A percentile compares a stretch with the other conserved stretches of the same genome.
Evolutionary conservation across 2,888 invertebrate genomes (phyloP).

Genomic region (Coleophora deauratella): DNA sequence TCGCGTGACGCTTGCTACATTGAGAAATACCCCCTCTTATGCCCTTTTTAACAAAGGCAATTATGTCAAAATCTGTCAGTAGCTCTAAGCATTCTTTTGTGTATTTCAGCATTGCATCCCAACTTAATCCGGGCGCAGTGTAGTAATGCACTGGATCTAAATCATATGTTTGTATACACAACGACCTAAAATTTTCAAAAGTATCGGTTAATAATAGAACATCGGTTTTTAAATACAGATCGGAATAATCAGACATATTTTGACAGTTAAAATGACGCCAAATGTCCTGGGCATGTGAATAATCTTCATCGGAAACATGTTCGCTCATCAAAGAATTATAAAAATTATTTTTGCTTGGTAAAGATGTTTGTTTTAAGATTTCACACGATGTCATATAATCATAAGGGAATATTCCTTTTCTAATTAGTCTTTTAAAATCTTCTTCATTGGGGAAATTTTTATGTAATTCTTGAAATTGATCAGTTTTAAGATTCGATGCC

Average conservation of each 20-base stretch:
- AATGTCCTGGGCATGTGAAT: constrained; percentile 20
- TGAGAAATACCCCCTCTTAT: constrained; percentile 18
- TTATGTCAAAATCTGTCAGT: constrained; percentile 15
- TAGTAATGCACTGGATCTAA: constrained; percentile 20
- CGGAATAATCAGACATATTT: constrained; percentile 25
- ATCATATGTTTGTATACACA: constrained; percentile 22
- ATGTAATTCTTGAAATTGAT: constrained; percentile 9
- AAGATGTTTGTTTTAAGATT: constrained; percentile 10
- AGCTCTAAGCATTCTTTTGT: constrained; percentile 16
- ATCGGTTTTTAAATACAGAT: constrained; percentile 29
- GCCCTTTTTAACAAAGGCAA: constrained; percentile 15
- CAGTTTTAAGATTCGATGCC: constrained; percentile 10
- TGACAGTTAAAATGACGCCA: constrained; percentile 23
- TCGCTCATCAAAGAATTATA: constrained; percentile 9
- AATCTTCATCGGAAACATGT: constrained; percentile 16
- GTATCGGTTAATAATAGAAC: constrained; percentile 28
- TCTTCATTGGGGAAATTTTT: constrained; percentile 6
- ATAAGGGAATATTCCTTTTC: constrained; percentile 22
- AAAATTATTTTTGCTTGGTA: constrained; percentile 16
- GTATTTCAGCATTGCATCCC: constrained; percentile 21
- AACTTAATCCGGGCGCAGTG: constrained; percentile 21
- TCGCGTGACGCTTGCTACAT: constrained; percentile 22
- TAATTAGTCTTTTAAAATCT: constrained; percentile 10
- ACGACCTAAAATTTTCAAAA: constrained; percentile 31
- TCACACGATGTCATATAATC: constrained; percentile 18